Conservation (phyloP, 2,113 vertebrate species). For the Psophia crepitans region DNA sequence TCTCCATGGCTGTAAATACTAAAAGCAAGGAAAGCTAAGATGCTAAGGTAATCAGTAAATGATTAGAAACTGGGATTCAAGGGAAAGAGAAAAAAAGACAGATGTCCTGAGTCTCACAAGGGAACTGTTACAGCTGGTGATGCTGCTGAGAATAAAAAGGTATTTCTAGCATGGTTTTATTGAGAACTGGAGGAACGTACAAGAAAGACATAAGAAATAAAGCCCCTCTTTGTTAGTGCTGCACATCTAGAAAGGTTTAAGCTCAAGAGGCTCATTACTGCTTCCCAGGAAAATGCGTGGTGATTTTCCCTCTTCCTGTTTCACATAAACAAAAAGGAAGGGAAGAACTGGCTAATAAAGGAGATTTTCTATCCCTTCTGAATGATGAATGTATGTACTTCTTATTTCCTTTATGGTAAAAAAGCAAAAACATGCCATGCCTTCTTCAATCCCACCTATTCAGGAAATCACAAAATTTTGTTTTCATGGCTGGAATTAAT, state of each 20-base stretch:
- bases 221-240: background rate
- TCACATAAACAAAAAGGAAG: background rate
- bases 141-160: background rate
- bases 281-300: background rate
- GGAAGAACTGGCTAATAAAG: background rate
- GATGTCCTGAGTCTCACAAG: background rate
- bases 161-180: background rate
- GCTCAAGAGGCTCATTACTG: background rate
- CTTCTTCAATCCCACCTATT: constrained; percentile 19
- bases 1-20: background rate
- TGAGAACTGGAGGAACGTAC: background rate
- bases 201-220: background rate
- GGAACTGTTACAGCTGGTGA: background rate
- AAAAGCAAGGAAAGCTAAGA: background rate
- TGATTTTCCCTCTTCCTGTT: background rate
- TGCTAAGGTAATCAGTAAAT: background rate
- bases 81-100: background rate
- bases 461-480: constrained; percentile 30
- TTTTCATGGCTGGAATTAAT: constrained; percentile 41
- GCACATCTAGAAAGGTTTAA: background rate
- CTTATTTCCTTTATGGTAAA: background rate
- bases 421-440: background rate
- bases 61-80: background rate
- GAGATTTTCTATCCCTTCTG: background rate
- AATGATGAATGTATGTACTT: background rate